These are phyloP conservation scores for Rhinoderma darwinii DNA, from an alignment of 2,113 vertebrate species.

Conservation along the genomic window DNA sequence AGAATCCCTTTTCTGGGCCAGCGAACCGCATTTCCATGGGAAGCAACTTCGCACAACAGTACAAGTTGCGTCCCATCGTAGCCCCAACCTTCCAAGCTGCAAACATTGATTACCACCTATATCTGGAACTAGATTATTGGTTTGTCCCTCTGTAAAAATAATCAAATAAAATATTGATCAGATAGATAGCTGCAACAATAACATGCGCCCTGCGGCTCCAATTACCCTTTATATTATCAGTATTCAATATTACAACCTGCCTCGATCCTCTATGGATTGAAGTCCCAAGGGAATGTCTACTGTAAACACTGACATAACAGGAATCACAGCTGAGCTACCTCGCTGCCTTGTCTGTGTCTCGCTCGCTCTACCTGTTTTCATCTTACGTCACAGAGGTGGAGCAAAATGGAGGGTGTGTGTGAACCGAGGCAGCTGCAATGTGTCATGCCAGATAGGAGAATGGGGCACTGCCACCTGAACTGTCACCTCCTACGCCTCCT, in stretches of 20 bases:
- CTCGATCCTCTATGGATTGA: background rate
- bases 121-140: background rate
- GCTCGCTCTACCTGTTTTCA: background rate
- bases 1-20: too few relatives aligned
- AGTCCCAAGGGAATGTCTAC: background rate
- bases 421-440: slow-evolving; percentile 16
- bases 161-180: too few relatives aligned
- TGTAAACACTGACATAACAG: background rate
- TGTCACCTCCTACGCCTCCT: slow-evolving; percentile 1
- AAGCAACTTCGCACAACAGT: too few relatives aligned
- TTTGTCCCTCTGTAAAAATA: too few relatives aligned
- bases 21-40: too few relatives aligned
- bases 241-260: background rate
- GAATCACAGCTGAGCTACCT: background rate
- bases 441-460: slow-evolving; percentile 31
- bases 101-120: background rate
- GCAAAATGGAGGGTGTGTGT: slow-evolving; percentile 12
- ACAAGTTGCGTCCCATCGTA: background rate
- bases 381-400: background rate
- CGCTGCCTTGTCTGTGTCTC: background rate
- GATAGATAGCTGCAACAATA: background rate
- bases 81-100: background rate
- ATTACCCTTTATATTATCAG: background rate
- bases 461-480: background rate
- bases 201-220: background rate